Percentiles rank a stretch among this genome's conserved stretches.
phyloP scores from a whole-genome alignment of 2,888 invertebrate species.

The Apamea crenata region DNA sequence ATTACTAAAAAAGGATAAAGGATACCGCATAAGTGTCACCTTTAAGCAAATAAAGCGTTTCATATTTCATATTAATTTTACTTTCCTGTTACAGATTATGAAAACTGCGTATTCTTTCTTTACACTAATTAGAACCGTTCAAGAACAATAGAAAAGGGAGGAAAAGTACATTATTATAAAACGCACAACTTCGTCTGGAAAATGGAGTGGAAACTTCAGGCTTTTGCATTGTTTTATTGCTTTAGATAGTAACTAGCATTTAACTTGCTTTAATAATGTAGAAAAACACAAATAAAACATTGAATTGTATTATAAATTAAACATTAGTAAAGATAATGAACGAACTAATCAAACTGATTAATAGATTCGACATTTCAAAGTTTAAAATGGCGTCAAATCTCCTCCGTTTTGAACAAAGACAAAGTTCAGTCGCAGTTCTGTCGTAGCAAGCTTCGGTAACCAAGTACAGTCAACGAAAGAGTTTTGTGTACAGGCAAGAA shows the following conservation, averaged over 20 bases:
- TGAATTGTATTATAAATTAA: background rate
- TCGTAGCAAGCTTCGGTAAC: background rate
- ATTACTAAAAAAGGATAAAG: background rate
- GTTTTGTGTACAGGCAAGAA: background rate
- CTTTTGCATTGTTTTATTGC: background rate
- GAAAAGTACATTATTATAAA: conserved; percentile 30
- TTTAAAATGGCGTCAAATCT: conserved; percentile 33
- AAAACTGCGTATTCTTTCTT: conserved; percentile 85
- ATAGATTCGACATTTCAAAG: conserved; percentile 10
- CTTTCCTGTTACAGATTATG: conserved; percentile 77
- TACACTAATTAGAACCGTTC: conserved; percentile 78
- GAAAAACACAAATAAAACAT: background rate
- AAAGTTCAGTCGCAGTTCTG: conserved; percentile 15
- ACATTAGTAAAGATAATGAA: background rate
- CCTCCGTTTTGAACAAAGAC: conserved; percentile 5
- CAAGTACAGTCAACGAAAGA: conserved; percentile 17
- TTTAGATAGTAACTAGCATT: background rate
- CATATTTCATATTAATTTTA: conserved; percentile 4
- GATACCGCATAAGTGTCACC: background rate
- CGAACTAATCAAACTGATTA: conserved; percentile 2
- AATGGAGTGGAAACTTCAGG: background rate
- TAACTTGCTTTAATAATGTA: background rate
- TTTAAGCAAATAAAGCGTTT: conserved; percentile 13
- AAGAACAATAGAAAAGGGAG: conserved; percentile 57
- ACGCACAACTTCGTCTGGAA: conserved; percentile 8